Evolutionary conservation across 2,888 invertebrate species (phyloP), one percentile per base, ranked within the genome.

Genomic region (Drosophila setosimentum): DNA sequence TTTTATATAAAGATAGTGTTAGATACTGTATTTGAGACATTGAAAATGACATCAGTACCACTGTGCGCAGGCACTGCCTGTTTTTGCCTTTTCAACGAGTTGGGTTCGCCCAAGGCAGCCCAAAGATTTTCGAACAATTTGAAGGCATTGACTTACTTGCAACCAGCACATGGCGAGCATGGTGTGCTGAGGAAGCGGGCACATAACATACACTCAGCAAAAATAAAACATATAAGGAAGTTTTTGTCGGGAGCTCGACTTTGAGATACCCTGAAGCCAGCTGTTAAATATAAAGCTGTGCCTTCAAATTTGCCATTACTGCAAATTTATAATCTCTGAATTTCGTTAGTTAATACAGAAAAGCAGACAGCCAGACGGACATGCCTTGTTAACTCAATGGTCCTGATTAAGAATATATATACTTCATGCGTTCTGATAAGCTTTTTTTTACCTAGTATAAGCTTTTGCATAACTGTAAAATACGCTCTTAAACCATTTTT

Each of bases 81-180:
- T 27, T 54, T 7, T 68, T 75, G 79, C 76, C 73, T 70, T 68
- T 82, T 82, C 78, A 55, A 37, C 45, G 49, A 65, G 63, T 32
- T 32, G 29, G 33, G 18, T 30, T 24, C 33, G 21, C 21, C 35
- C 35, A 27, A 45, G 48, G 40, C 30, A 45, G 29, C 40, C 48
- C 33, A 64, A 70, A 71, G 73, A 77, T 72, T 79, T 82, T 82
- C 74, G 63, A 76, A 72, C 76, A 77, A 65, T 72, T 54, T 21
- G 35, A 24, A 54, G 35, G 54, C 54, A 35, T 54, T 54, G 24
- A 35, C 54, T 72, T 65, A 71, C 68, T 78, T 48, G 63, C 51
- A 55, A 53, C 32, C 57, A 45, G 63, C 55, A 40, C 33, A 33
- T 55, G 18, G 35, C 27, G 35, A 35, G 18, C 54, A 45, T 24